A percentile compares a stretch with the other conserved stretches of the same genome.
These are phyloP conservation scores for Natator depressus DNA, from an alignment of 2,113 vertebrate species.

Conservation along the genomic window DNA sequence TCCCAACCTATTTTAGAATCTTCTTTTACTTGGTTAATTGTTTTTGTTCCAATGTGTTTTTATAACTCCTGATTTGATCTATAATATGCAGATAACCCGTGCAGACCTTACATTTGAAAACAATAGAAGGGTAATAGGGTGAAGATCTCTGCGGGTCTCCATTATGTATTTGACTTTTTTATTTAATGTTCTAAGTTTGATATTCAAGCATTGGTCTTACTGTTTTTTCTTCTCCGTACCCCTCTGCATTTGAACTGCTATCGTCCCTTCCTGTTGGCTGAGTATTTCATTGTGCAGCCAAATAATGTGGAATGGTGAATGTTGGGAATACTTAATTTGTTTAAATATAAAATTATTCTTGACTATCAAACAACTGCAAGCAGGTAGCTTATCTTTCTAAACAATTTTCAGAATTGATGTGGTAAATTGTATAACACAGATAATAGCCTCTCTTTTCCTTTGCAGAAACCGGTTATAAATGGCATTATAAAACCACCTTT, in stretches of 20 bases:
- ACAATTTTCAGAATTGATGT: not conserved
- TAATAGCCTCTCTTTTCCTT: slow-evolving; percentile 42
- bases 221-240: not conserved
- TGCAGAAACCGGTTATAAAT: slow-evolving; percentile 87
- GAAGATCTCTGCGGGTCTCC: not conserved
- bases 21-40: not conserved
- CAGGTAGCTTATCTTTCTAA: not conserved
- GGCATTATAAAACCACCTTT: slow-evolving; percentile 89
- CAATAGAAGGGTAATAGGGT: too few species aligned
- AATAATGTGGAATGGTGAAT: not conserved
- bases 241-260: not conserved
- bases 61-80: not conserved
- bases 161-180: not conserved
- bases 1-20: not conserved
- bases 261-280: not conserved
- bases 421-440: not conserved
- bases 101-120: not conserved
- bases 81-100: not conserved
- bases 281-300: not conserved
- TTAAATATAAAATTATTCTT: too few species aligned
- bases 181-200: not conserved
- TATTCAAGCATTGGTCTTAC: not conserved
- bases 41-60: not conserved
- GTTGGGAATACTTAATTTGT: not conserved
- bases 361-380: not conserved